Base-by-base conservation (phyloP, 1,140 invertebrate genomes). In the Agrilus planipennis region DNA sequence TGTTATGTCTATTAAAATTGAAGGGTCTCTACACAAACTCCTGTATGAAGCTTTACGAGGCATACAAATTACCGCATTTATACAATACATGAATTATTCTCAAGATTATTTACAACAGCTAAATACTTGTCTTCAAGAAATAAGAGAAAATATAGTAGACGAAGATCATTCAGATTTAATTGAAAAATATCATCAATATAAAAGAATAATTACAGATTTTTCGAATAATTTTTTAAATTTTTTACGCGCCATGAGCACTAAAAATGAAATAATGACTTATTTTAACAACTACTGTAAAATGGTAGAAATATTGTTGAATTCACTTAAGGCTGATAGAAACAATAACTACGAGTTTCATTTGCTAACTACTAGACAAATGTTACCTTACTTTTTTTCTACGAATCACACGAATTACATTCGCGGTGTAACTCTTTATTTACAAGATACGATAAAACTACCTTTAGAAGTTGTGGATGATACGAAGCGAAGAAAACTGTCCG, bases 381-480 rank as follows among this genome's bases (percentile, higher is more conserved):
- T 44, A 44, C 37, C 38, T 31, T 42, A 42, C 21, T 39, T 44
- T 34, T 44, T 28, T 47, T 19, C 31, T 17, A 42, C 35, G 36
- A 42, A 47, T 37, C 41, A 39, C 37, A 44, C 35, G n/a, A 39
- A 43, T 28, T 53, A 53, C 20, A 44, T 50, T 50, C 44, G 44
- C 29, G 46, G 49, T 34, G 45, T 50, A 25, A 49, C 46, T 28
- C 46, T 51, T 45, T 43, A 53, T 43, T 46, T 46, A 51, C 36
- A 41, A 32, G 42, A 51, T 32, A 47, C 47, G 47, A 18, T 52
- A 39, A 43, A 52, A 43, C 21, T 52, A 45, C 40, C 44, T 44
- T 5, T 12, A 45, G 41, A 51, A 35, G 39, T 49, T 25, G 35
- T 41, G 44, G 1, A 47, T 45, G 44, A 52, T 45, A 27, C 49